Base-by-base conservation (phyloP, 2,888 invertebrate genomes). In the Gandaritis pyraliata region DNA sequence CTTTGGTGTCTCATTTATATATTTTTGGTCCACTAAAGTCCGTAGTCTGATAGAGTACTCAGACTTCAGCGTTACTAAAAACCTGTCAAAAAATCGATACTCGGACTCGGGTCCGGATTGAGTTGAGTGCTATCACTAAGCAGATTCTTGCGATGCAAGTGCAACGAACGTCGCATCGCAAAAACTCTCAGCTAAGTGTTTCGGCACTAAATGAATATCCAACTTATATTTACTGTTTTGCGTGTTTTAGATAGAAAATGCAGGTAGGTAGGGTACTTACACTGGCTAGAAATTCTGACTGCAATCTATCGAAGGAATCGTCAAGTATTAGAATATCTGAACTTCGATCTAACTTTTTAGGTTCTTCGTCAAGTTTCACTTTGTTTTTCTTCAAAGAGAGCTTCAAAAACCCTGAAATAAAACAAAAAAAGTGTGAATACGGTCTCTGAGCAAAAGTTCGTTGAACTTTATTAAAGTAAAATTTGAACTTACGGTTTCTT, bases 371-470 rank as follows among this genome's bases (percentile, higher is more conserved):
- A 7, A 65, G 55, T 71, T 81, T 81, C n/a, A 67, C 23, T 46
- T 72, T 81, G 50, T 84, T 87, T 80, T 89, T 92, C 80, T 86
- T 91, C 56, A 91, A 58, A 5, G 90, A 86, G 38, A 92, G 75
- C 71, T 87, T 87, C 15, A 78, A 57, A 73, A 85, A 87, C 10
- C 85, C 92, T 92, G 74, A 57, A 84, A 83, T n/a, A 45, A 43
- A 84, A 83, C 11, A 45, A 43, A 16, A 30, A 13, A 39, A 30
- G n/a, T 47, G 1, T 29, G 49, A n/a, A 15, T 23, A 48, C 16
- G 30, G n/a, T 49, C 12, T 36, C 15, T 0, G 23, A 47, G 6
- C 2, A 8, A 2, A 52, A 52, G 58, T 52, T 60, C 50, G 58
- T 52, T 60, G 53, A 50, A 64, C 46, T 43, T 0, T 23, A 46